Evolutionary conservation across 2,888 invertebrate genomes (phyloP).

Genomic region (Papilio gigon): DNA sequence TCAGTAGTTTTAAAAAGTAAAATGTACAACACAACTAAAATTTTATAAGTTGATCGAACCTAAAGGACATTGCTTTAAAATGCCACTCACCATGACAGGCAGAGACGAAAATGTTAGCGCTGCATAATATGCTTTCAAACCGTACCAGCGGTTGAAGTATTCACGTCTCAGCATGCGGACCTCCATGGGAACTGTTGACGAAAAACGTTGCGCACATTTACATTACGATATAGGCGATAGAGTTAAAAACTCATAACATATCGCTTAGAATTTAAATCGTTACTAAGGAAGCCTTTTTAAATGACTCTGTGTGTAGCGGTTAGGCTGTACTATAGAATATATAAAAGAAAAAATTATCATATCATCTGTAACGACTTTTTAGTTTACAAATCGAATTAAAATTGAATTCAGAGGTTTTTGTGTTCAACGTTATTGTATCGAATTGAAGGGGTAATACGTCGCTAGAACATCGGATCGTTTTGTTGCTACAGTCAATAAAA

Average conservation of each 20-base stretch:
- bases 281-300: background rate
- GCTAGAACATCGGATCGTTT: conserved; percentile 31
- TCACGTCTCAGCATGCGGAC: conserved; percentile 83
- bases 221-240: too few relatives aligned
- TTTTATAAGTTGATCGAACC: too few relatives aligned
- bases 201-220: conserved; percentile 24
- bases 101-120: conserved; percentile 81
- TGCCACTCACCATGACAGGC: conserved; percentile 80
- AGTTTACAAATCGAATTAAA: background rate
- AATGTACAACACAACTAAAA: too few relatives aligned
- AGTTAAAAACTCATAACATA: background rate
- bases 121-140: conserved; percentile 84
- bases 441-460: conserved; percentile 16
- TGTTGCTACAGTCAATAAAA: conserved; percentile 33
- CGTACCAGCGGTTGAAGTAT: conserved; percentile 86
- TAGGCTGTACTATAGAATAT: background rate
- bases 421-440: background rate
- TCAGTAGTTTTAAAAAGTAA: too few relatives aligned
- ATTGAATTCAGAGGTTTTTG: background rate
- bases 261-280: too few relatives aligned
- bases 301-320: background rate
- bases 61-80: too few relatives aligned
- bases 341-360: too few relatives aligned
- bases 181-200: conserved; percentile 83
- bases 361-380: background rate